Evolutionary conservation across 2,797 vertebrate genomes (phyloP), one percentile per base, ranked within the genome.

Genomic region (Sebastes trivittatus): DNA sequence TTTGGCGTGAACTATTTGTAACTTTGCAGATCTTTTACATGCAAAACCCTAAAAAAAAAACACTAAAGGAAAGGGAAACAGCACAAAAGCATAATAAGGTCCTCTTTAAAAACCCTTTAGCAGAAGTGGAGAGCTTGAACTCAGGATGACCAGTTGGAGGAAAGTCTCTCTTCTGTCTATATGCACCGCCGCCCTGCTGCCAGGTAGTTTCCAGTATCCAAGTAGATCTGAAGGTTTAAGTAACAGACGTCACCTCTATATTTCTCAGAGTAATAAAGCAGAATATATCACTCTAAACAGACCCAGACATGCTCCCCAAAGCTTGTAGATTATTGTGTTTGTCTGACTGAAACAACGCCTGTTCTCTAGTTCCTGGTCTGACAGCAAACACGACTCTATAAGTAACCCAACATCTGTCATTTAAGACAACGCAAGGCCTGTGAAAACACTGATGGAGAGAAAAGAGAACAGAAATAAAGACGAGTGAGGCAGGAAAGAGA

Each of bases 331-430:
- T 54, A 20, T 22, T 42, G 2, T 0, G 18, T 68, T 72, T 27
- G 18, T 72, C 25, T 54, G 18, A 67, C 30, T 64, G 42, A 60
- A 49, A 36, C 49, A 52, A 71, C 11, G 23, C 58, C 16, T 73
- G 54, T 55, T 63, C 30, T 64, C 38, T 56, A 54, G 13, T 52
- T 55, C 20, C 29, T 20, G 29, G 49, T 55, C 27, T 32, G 52
- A 78, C 46, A 82, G 69, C 49, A 30, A 27, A 65, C 13, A 59
- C n/a, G 38, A 66, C 30, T 59, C 66, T 27, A 18, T 60, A 76
- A 59, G 11, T 30, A 71, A 80, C 36, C 30, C 7, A 5, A 66
- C 16, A 13, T 30, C 23, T 72, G 36, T 78, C 65, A 80, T 81
- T 82, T 54, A 38, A 55, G 54, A 27, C 25, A 71, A 77, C 7